Evolutionary conservation across 1,140 invertebrate species (phyloP), one percentile per base, ranked within the genome.

Genomic region (Aleiodes sp.): DNA sequence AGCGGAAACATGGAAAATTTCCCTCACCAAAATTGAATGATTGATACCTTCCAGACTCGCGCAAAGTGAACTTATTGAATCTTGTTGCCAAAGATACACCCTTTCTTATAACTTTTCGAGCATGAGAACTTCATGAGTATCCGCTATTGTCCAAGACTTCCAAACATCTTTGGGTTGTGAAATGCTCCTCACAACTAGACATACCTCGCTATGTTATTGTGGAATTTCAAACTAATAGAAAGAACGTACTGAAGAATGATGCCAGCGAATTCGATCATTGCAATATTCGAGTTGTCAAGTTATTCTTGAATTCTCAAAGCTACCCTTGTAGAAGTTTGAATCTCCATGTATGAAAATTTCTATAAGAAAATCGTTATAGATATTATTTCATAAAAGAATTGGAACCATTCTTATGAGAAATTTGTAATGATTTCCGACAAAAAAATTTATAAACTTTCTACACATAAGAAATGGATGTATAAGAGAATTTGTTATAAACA

Each of bases 1-100:
- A 8, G 46, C 60, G 3, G 39, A 72, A 57, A 9, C 68, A 26
- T 70, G 62, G 3, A 72, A 76, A 67, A 39, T 81, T 28, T 21
- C 29, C 6, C 29, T 77, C 1, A 19, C 21, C 4, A 71, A 73
- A 60, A 63, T 75, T 4, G 63, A 78, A 39, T 78, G 70, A 72
- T 14, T 72, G 85, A 10, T 86, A 87, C 75, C 81, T 80, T 62
- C 82, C 87, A 75, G 84, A 87, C 74, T 87, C 84, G 76, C 73
- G 75, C n/a, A n/a, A n/a, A n/a, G n/a, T n/a, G n/a, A n/a, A n/a
- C n/a, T n/a, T n/a, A n/a, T n/a, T 61, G 81, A 82, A 78, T 80
- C 87, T 41, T 70, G 86, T 71, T 59, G 68, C 75, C 75, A 73
- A 61, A 83, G 83, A 75, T 84, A 86, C 37, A 70, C 37, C 65